Evolutionary conservation across 1,140 invertebrate species (phyloP).

Genomic region (Dendrolimus kikuchii): DNA sequence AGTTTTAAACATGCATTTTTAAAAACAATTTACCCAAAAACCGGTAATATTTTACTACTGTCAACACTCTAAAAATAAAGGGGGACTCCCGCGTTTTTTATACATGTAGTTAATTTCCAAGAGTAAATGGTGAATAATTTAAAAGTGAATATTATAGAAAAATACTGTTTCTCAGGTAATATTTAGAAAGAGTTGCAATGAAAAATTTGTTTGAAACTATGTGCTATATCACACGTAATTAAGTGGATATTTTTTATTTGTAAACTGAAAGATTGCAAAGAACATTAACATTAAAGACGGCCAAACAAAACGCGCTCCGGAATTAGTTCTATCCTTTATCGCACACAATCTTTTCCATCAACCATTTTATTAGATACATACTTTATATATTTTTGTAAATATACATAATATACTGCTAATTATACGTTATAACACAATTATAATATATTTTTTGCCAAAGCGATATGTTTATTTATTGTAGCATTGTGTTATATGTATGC

Average conservation of each 20-base stretch:
- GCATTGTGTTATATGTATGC: slow-evolving; percentile 50
- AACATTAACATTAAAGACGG: too few relatives aligned
- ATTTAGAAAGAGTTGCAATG: slow-evolving; percentile 46
- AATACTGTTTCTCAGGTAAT: slow-evolving; percentile 49
- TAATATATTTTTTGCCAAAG: slow-evolving; percentile 51
- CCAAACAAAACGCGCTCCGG: too few relatives aligned
- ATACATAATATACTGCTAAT: slow-evolving; percentile 27
- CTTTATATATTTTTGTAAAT: slow-evolving; percentile 18
- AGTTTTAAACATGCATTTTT: slow-evolving; percentile 28
- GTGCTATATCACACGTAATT: slow-evolving; percentile 17
- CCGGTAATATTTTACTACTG: slow-evolving; percentile 13
- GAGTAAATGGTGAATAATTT: background rate
- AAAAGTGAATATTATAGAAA: slow-evolving; percentile 43
- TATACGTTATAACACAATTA: slow-evolving; percentile 21
- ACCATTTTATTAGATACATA: slow-evolving; percentile 3
- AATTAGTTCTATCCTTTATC: too few relatives aligned
- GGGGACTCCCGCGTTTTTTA: slow-evolving; percentile 16
- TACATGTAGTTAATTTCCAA: too few relatives aligned
- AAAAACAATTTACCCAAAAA: slow-evolving; percentile 24
- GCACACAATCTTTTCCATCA: slow-evolving; percentile 8
- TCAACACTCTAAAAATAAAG: slow-evolving; percentile 28
- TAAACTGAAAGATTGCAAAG: too few relatives aligned
- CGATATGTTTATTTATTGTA: slow-evolving; percentile 70
- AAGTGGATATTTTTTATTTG: background rate
- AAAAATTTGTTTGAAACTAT: slow-evolving; percentile 21